A percentile compares a stretch with the other conserved stretches of the same genome.
Conservation (phyloP, 2,888 invertebrate species). For the Sericinus montela region DNA sequence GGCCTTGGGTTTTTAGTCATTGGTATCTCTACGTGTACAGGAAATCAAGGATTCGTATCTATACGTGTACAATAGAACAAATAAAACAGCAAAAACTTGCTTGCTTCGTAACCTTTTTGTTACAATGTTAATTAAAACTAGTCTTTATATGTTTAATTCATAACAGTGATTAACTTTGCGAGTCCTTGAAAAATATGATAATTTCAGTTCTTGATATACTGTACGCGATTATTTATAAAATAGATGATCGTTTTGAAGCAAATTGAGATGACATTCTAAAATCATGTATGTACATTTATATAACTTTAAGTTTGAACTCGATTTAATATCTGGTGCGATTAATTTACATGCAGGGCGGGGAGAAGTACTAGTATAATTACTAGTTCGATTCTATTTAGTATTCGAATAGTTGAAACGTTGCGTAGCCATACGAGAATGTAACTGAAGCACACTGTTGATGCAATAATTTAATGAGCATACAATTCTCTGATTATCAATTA, state of each 20-base stretch:
- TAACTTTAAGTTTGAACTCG: conserved; percentile 6
- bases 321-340: conserved; percentile 35
- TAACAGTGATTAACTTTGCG: neutral
- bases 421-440: conserved; percentile 13
- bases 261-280: neutral
- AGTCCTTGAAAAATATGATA: too few species aligned
- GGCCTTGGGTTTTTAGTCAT: neutral
- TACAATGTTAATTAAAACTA: neutral
- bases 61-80: neutral
- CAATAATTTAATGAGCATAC: conserved; percentile 21
- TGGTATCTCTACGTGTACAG: neutral
- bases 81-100: neutral
- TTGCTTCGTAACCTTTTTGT: neutral
- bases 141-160: conserved; percentile 4
- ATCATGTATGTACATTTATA: too few species aligned
- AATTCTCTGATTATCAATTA: conserved; percentile 24
- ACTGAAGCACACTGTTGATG: conserved; percentile 17
- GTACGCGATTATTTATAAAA: too few species aligned
- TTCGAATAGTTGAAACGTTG: conserved; percentile 17
- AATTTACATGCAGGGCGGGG: conserved; percentile 34
- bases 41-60: conserved; percentile 2
- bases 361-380: conserved; percentile 28
- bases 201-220: too few species aligned
- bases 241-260: too few species aligned
- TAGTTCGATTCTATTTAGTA: conserved; percentile 26